A percentile compares a stretch with the other conserved stretches of the same genome.
These are phyloP conservation scores for Ischnus inquisitorius DNA, from an alignment of 2,888 invertebrate species.

Conservation along the genomic window DNA sequence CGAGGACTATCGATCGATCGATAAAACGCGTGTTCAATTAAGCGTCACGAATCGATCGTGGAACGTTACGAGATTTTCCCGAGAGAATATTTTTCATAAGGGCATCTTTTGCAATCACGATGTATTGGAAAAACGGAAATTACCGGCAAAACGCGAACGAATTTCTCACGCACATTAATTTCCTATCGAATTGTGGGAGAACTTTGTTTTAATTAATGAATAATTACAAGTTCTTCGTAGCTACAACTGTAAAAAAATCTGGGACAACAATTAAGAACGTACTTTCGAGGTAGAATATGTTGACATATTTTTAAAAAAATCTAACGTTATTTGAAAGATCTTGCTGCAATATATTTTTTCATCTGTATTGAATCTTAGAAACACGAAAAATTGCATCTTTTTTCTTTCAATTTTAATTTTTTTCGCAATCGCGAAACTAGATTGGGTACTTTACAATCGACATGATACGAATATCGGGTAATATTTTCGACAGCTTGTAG, in stretches of 20 bases:
- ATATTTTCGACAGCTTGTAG: conserved; percentile 78
- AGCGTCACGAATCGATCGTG: conserved; percentile 45
- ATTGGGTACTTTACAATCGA: not conserved
- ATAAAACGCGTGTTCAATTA: conserved; percentile 61
- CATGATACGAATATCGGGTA: conserved; percentile 74
- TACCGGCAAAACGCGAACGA: no score
- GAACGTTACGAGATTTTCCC: conserved; percentile 17
- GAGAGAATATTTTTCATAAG: not conserved
- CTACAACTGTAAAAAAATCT: no score
- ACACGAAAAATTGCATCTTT: not conserved
- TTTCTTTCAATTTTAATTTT: not conserved
- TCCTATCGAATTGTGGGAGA: not conserved
- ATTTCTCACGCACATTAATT: not conserved
- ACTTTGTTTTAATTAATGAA: not conserved
- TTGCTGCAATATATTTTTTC: no score
- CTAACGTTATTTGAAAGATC: no score
- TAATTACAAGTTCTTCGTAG: no score
- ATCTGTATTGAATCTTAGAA: no score
- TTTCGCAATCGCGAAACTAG: not conserved
- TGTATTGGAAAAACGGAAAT: not conserved
- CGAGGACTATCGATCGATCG: conserved; percentile 62
- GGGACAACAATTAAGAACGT: no score
- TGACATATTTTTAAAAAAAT: no score
- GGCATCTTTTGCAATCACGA: conserved; percentile 6
- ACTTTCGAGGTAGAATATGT: no score